phyloP scores from a whole-genome alignment of 2,797 vertebrate species.

The Psittacula derbiana region DNA sequence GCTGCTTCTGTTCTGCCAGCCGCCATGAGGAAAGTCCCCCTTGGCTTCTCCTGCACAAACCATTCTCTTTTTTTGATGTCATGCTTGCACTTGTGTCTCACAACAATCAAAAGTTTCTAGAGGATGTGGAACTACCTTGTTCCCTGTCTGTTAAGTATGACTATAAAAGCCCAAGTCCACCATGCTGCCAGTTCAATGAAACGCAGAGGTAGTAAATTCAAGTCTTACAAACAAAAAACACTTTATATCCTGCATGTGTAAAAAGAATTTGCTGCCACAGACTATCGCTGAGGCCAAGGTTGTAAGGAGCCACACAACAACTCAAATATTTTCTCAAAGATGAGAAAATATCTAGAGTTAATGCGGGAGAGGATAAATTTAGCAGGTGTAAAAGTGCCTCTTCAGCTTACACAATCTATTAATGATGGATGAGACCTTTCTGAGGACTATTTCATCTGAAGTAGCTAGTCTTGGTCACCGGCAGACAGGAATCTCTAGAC shows the following conservation, averaged over 20 bases:
- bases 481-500: background rate
- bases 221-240: background rate
- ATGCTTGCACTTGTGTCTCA: rapidly evolving
- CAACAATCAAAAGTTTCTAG: background rate
- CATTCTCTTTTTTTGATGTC: background rate
- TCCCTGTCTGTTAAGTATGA: background rate
- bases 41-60: background rate
- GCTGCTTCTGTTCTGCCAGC: background rate
- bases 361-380: background rate
- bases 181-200: background rate
- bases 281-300: background rate
- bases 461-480: background rate
- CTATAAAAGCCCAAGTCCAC: background rate
- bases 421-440: background rate
- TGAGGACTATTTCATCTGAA: background rate
- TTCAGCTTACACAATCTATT: background rate
- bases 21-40: background rate
- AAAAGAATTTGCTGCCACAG: background rate
- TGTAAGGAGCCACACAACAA: background rate
- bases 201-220: background rate
- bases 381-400: background rate
- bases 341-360: background rate
- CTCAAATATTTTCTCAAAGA: too few species aligned
- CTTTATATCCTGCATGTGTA: background rate
- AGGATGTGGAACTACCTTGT: constrained; percentile 7